Evolutionary conservation across 2,797 vertebrate species (phyloP).

Genomic region (Enteromius unitaeniatus): DNA sequence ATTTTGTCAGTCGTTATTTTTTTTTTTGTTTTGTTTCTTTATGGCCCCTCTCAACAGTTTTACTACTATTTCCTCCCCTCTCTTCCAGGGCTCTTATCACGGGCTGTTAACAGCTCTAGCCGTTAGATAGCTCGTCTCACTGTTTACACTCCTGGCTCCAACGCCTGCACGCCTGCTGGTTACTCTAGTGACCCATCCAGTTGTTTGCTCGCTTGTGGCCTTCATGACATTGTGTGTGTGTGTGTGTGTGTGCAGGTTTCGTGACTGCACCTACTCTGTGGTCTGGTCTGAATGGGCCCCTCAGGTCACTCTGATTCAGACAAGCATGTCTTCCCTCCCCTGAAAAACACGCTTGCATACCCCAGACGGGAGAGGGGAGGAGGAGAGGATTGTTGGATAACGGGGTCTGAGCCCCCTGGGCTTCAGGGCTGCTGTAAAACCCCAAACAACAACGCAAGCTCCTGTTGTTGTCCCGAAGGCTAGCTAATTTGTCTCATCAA

Average conservation of each 20-base stretch:
- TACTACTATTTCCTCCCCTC: neutral
- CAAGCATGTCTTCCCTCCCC: slow-evolving; percentile 56
- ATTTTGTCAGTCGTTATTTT: slow-evolving; percentile 40
- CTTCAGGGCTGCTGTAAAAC: neutral
- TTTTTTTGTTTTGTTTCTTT: neutral
- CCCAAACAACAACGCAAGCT: slow-evolving; percentile 50
- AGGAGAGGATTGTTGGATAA: slow-evolving; percentile 31
- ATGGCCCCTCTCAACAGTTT: slow-evolving; percentile 36
- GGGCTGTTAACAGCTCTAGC: slow-evolving; percentile 42
- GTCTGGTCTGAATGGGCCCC: slow-evolving; percentile 57
- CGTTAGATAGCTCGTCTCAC: slow-evolving; percentile 58
- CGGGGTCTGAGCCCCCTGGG: slow-evolving; percentile 39
- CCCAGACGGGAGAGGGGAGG: slow-evolving; percentile 22
- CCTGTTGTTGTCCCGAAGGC: slow-evolving; percentile 64
- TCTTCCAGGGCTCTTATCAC: slow-evolving; percentile 29
- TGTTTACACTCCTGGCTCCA: slow-evolving; percentile 67
- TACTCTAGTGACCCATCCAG: slow-evolving; percentile 61
- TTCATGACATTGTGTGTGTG: slow-evolving; percentile 58
- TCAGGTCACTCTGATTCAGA: slow-evolving; percentile 64
- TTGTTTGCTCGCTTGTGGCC: slow-evolving; percentile 62
- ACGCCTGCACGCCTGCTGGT: slow-evolving; percentile 61
- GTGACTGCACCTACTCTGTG: slow-evolving; percentile 59
- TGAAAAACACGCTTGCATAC: neutral
- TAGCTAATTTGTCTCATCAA: slow-evolving; percentile 46
- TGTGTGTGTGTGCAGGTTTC: slow-evolving; percentile 59